These are phyloP conservation scores for Cerceris ruficornis DNA, from an alignment of 2,888 invertebrate genomes.

Conservation along the genomic window DNA sequence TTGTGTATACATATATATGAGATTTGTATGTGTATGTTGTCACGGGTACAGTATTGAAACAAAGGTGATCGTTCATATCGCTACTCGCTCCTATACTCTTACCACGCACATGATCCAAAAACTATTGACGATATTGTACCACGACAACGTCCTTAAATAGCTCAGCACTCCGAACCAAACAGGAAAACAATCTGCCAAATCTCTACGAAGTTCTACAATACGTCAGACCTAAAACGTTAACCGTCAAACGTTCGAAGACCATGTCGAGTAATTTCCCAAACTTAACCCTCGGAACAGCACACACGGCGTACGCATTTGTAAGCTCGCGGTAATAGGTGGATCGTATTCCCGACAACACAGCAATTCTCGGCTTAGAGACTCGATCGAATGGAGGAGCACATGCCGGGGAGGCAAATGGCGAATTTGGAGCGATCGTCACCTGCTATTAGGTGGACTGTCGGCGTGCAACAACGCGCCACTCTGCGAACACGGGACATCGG, in stretches of 20 bases:
- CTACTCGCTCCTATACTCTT: too few species aligned
- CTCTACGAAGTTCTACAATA: too few species aligned
- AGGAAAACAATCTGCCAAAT: too few species aligned
- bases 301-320: not conserved
- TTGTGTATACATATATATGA: too few species aligned
- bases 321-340: constrained; percentile 31
- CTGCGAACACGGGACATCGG: constrained; percentile 10
- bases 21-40: too few species aligned
- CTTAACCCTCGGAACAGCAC: not conserved
- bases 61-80: too few species aligned
- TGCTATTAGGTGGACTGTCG: constrained; percentile 66
- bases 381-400: constrained; percentile 26
- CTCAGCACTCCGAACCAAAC: too few species aligned
- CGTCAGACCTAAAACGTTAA: too few species aligned
- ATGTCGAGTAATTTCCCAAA: not conserved
- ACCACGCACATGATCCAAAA: too few species aligned
- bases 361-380: constrained; percentile 39
- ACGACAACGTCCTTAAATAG: too few species aligned
- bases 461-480: constrained; percentile 40
- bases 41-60: too few species aligned
- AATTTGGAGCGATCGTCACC: constrained; percentile 61
- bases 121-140: too few species aligned
- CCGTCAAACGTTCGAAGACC: not conserved
- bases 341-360: constrained; percentile 46
- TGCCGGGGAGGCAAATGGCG: constrained; percentile 44